Percentiles rank a stretch among this genome's conserved stretches.
These are phyloP conservation scores for Caenorhabditis inopinata DNA, from an alignment of 1,140 invertebrate genomes.

Conservation along the genomic window DNA sequence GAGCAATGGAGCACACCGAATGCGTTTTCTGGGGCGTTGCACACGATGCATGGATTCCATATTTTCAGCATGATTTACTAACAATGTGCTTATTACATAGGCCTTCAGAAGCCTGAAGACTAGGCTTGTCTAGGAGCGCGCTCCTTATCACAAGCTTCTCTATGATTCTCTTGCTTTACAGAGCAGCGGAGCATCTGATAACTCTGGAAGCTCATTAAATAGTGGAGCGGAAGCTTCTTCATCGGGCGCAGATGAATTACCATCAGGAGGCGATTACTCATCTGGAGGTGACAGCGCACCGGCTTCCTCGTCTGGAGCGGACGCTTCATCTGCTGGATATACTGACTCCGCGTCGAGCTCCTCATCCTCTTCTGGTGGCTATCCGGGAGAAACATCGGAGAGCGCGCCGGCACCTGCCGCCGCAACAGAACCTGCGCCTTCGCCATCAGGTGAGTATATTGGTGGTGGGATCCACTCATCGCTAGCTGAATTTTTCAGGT, in stretches of 20 bases:
- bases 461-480: neutral
- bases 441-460: neutral
- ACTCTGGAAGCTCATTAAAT: neutral
- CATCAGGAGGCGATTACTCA: conserved; percentile 10
- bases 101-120: neutral
- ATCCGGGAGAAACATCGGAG: no score
- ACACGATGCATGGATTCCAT: no score
- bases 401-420: no score
- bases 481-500: neutral
- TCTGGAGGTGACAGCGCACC: neutral
- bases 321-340: neutral
- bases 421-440: neutral
- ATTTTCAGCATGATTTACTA: no score
- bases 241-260: neutral
- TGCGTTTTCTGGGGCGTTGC: no score
- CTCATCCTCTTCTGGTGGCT: neutral
- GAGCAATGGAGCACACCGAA: no score
- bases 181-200: neutral
- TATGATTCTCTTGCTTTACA: neutral
- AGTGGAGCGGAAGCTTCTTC: neutral
- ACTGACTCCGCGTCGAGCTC: neutral
- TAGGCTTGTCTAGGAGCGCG: neutral
- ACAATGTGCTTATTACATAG: no score
- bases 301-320: neutral
- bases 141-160: neutral